A percentile compares a stretch with the other conserved stretches of the same genome.
Evolutionary conservation across 2,113 vertebrate genomes (phyloP).

Genomic region (Trematomus loennbergii): DNA sequence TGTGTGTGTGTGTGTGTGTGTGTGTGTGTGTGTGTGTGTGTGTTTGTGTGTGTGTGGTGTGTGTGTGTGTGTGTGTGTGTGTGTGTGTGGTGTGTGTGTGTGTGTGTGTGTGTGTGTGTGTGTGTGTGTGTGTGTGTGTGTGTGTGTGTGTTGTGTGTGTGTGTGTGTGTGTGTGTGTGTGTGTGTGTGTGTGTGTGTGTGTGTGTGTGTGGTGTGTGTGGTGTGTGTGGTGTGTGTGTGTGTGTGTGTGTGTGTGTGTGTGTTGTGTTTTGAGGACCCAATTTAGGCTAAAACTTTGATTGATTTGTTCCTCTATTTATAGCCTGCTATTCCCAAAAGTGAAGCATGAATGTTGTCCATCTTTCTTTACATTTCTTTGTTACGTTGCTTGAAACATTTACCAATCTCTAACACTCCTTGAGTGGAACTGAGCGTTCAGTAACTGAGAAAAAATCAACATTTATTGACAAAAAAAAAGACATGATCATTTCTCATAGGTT

Average conservation of each 20-base stretch:
- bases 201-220: neutral
- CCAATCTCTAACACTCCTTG: too few species aligned
- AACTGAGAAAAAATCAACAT: too few species aligned
- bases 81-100: neutral
- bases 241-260: neutral
- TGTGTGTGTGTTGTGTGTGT: too few species aligned
- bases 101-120: neutral
- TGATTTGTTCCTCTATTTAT: neutral
- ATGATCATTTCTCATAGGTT: too few species aligned
- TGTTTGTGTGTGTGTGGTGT: constrained; percentile 3
- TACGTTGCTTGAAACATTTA: neutral
- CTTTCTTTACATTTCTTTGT: neutral
- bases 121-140: neutral
- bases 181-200: neutral
- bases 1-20: constrained; percentile 24
- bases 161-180: too few species aligned
- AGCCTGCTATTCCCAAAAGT: neutral
- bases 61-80: too few species aligned
- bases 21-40: constrained; percentile 25
- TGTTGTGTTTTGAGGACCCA: neutral
- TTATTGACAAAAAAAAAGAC: too few species aligned
- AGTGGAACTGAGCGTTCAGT: too few species aligned
- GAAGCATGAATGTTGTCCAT: neutral
- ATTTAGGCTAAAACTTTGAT: neutral
- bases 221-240: neutral